These are phyloP conservation scores for Mycteria americana DNA, from an alignment of 2,797 vertebrate species.

Conservation along the genomic window DNA sequence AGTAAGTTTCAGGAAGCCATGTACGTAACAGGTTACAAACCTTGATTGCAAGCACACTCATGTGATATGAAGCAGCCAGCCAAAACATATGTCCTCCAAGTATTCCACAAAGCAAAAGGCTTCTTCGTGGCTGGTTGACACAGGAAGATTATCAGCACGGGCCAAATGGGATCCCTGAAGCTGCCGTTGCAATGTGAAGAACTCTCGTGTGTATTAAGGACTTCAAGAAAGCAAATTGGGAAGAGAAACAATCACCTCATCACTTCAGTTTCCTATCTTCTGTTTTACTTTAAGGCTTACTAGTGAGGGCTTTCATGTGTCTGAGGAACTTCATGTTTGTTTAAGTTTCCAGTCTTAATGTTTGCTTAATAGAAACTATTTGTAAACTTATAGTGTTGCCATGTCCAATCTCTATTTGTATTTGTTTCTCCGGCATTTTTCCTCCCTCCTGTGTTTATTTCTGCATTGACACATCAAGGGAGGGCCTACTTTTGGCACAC, in stretches of 20 bases:
- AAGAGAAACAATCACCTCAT: conserved; percentile 49
- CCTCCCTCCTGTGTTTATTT: conserved; percentile 71
- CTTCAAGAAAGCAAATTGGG: not conserved
- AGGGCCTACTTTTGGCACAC: conserved; percentile 64
- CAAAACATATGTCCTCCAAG: not conserved
- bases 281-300: conserved; percentile 38
- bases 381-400: conserved; percentile 64
- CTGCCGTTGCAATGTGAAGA: not conserved
- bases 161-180: not conserved
- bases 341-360: conserved; percentile 67
- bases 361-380: conserved; percentile 74
- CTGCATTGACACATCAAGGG: conserved; percentile 75
- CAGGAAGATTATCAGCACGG: not conserved
- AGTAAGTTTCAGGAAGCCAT: not conserved
- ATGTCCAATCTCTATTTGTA: conserved; percentile 65
- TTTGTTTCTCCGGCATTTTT: conserved; percentile 70
- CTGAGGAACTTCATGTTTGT: conserved; percentile 59
- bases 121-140: not conserved
- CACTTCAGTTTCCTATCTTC: conserved; percentile 45
- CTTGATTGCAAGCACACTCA: not conserved
- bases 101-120: not conserved
- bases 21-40: not conserved
- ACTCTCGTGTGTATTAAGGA: not conserved
- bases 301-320: conserved; percentile 68
- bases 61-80: not conserved